Evolutionary conservation across 2,888 invertebrate species (phyloP).

Genomic region (Polydrusus pterygomalis): DNA sequence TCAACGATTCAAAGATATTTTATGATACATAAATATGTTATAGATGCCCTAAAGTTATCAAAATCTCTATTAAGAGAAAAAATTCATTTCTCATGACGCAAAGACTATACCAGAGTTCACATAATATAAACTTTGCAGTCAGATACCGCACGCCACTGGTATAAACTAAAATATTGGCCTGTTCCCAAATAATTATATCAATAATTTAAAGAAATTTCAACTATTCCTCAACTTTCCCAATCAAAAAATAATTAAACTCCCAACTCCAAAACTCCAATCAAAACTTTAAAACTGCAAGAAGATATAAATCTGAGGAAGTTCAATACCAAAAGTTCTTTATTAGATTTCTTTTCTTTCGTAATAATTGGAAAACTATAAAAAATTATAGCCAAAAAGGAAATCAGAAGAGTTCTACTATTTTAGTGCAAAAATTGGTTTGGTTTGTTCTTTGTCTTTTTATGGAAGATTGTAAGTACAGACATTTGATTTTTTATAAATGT

Average conservation of each 20-base stretch:
- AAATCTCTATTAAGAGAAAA: too few relatives aligned
- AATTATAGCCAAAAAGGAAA: constrained; percentile 21
- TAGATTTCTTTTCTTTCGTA: constrained; percentile 35
- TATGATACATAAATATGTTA: too few relatives aligned
- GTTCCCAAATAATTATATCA: constrained; percentile 7
- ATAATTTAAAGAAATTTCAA: constrained; percentile 8
- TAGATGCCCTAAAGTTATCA: too few relatives aligned
- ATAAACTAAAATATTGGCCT: too few relatives aligned
- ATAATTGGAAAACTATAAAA: constrained; percentile 43
- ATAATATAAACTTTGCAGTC: too few relatives aligned
- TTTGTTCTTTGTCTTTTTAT: constrained; percentile 4
- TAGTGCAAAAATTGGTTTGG: constrained; percentile 8
- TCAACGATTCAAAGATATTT: too few relatives aligned
- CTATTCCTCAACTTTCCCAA: constrained; percentile 36
- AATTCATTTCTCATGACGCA: too few relatives aligned
- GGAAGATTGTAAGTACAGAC: too few relatives aligned
- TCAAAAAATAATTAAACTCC: constrained; percentile 44
- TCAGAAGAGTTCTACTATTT: neutral
- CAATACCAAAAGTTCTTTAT: constrained; percentile 44
- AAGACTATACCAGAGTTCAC: too few relatives aligned
- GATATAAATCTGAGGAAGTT: constrained; percentile 44
- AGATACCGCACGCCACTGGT: too few relatives aligned
- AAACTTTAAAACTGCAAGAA: constrained; percentile 42
- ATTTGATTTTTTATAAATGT: too few relatives aligned
- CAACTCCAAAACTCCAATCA: constrained; percentile 42